phyloP scores from a whole-genome alignment of 30 jellyfish, hydroid and myxozoan genomes.

The Pelagia noctiluca region DNA sequence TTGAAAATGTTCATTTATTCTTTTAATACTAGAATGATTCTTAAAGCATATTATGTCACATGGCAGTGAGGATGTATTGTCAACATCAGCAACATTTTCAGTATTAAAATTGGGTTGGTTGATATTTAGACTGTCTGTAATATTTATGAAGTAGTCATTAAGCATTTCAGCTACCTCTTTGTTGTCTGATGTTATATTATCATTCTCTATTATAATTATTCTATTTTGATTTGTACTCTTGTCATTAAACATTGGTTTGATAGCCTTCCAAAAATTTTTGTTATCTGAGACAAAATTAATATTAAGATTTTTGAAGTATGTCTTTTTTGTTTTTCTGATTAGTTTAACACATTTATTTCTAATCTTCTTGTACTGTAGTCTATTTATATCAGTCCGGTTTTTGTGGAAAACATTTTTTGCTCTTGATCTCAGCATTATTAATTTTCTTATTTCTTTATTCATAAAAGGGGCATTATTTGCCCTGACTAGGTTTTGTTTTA shows the following conservation, averaged over 20 bases:
- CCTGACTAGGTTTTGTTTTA: not conserved
- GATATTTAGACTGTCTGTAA: not conserved
- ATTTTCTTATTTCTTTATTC: not conserved
- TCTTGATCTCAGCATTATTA: not conserved
- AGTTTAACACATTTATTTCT: slow-evolving; percentile 13
- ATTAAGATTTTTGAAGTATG: slow-evolving; percentile 16
- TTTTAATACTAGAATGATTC: not conserved
- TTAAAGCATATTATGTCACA: not conserved
- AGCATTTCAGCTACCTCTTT: slow-evolving; percentile 8
- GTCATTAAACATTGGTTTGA: not conserved
- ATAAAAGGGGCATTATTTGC: too few relatives aligned
- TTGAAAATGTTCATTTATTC: not conserved
- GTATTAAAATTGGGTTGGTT: too few relatives aligned
- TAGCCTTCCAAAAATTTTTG: not conserved
- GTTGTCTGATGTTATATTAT: not conserved
- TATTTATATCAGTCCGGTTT: not conserved
- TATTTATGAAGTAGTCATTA: slow-evolving; percentile 3
- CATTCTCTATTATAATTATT: not conserved
- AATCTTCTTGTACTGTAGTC: not conserved
- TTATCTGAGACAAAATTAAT: not conserved
- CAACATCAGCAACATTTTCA: too few relatives aligned
- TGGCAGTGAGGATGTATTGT: not conserved
- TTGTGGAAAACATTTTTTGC: slow-evolving; percentile 5
- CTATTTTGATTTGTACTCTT: not conserved
- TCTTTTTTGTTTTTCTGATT: slow-evolving; percentile 4